Percentiles rank a stretch among this genome's conserved stretches.
These are phyloP conservation scores for Limnephilus rhombicus DNA, from an alignment of 2,888 invertebrate species.

Conservation along the genomic window DNA sequence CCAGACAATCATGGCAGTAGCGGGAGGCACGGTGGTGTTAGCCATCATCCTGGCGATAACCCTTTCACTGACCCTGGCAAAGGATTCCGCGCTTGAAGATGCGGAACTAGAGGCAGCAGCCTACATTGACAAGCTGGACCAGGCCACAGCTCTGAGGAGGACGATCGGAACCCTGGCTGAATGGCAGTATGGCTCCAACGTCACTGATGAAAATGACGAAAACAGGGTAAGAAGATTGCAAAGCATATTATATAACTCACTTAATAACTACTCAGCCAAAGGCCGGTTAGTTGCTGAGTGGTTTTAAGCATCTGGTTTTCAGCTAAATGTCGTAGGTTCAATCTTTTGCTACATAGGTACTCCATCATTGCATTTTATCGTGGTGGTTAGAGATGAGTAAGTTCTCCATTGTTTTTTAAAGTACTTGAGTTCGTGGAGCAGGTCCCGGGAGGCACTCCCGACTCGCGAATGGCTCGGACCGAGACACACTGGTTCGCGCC, in stretches of 20 bases:
- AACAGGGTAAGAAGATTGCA: conserved; percentile 69
- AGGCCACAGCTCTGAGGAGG: conserved; percentile 77
- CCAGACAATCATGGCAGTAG: conserved; percentile 77
- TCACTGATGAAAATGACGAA: conserved; percentile 84
- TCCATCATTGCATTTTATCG: neutral
- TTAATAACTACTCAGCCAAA: too few species aligned
- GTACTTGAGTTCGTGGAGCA: too few species aligned
- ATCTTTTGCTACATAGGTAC: neutral
- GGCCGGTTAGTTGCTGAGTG: too few species aligned
- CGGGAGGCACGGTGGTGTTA: conserved; percentile 74
- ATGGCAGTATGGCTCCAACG: conserved; percentile 88
- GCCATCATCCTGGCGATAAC: conserved; percentile 72
- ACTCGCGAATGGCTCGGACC: too few species aligned
- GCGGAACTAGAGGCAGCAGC: conserved; percentile 79
- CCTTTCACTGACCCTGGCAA: conserved; percentile 76
- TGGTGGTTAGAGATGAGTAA: neutral
- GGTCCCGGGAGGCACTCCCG: too few species aligned
- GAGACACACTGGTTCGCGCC: too few species aligned
- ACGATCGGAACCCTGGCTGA: conserved; percentile 81
- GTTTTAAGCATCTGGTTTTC: neutral
- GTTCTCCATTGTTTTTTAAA: too few species aligned
- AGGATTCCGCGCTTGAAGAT: conserved; percentile 77
- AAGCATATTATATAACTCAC: neutral
- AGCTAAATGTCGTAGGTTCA: neutral
- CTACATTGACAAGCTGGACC: conserved; percentile 81